Evolutionary conservation across 2,797 vertebrate species (phyloP).

Genomic region (Falco naumanni): DNA sequence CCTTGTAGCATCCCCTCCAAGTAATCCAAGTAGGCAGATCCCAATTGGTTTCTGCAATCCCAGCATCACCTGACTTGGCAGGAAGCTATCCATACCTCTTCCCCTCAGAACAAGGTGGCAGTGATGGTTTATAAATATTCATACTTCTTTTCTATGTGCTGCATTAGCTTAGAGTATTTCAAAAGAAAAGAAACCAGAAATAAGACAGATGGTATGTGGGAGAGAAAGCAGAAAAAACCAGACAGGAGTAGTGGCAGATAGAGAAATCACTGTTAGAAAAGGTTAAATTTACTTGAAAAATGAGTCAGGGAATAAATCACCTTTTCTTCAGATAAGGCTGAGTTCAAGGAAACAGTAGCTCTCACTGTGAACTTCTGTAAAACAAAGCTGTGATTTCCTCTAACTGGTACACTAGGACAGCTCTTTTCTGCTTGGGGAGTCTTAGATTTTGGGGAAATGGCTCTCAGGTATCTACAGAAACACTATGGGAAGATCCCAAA

Average conservation of each 20-base stretch:
- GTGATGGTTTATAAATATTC: not conserved
- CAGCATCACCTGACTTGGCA: slow-evolving; percentile 2
- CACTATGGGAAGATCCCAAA: not conserved
- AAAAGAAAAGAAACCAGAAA: slow-evolving; percentile 28
- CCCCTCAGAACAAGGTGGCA: not conserved
- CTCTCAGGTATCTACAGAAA: not conserved
- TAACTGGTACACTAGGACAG: not conserved
- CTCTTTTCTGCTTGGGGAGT: not conserved
- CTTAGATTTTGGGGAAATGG: not conserved
- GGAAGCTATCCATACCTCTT: not conserved
- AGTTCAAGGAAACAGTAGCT: not conserved
- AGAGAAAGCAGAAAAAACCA: not conserved
- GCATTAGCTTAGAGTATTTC: not conserved
- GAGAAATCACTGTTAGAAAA: not conserved
- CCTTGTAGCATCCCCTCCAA: not conserved
- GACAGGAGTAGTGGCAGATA: not conserved
- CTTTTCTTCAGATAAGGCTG: not conserved
- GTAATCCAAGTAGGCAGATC: not conserved
- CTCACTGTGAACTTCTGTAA: not conserved
- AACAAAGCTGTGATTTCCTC: not conserved
- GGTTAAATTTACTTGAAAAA: not conserved
- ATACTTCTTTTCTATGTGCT: not conserved
- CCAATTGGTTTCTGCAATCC: not conserved
- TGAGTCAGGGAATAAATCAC: not conserved
- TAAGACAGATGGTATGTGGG: slow-evolving; percentile 25